A percentile compares a stretch with the other conserved stretches of the same genome.
Evolutionary conservation across 2,113 vertebrate species (phyloP).

Genomic region (Halcyon malimbica): DNA sequence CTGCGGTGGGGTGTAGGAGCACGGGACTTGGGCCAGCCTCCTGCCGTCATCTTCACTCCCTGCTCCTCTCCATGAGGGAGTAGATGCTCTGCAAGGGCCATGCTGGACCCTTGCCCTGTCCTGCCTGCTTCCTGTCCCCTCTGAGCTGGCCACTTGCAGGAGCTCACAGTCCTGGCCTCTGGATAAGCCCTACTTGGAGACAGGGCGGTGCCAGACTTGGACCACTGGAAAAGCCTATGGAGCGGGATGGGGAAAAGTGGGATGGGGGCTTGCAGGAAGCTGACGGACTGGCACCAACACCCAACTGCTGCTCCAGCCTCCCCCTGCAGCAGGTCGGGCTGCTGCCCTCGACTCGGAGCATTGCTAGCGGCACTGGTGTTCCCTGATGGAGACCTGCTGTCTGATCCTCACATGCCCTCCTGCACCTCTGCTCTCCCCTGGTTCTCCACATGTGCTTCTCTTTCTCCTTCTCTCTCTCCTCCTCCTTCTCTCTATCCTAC

Average conservation of each 20-base stretch:
- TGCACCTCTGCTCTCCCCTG: background rate
- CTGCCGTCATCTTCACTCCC: background rate
- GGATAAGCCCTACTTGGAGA: background rate
- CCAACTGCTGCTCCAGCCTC: background rate
- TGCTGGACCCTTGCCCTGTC: background rate
- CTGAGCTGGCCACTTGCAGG: background rate
- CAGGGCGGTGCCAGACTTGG: background rate
- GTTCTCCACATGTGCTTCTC: conserved; percentile 9
- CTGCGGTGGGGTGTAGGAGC: background rate
- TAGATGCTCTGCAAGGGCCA: background rate
- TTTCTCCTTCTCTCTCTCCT: background rate
- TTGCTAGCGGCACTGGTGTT: background rate
- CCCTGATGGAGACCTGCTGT: conserved; percentile 38
- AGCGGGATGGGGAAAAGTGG: background rate
- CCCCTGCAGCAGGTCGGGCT: background rate
- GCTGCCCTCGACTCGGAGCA: background rate
- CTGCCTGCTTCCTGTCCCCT: background rate
- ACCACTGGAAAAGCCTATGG: background rate
- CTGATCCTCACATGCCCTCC: background rate
- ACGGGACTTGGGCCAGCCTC: background rate
- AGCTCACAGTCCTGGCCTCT: background rate
- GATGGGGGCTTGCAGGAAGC: background rate
- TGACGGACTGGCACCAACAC: background rate
- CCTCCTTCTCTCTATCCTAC: conserved; percentile 2
- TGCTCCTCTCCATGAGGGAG: background rate